A percentile compares a stretch with the other conserved stretches of the same genome.
Conservation (phyloP, 2,113 vertebrate genomes). For the Heterotis niloticus region DNA sequence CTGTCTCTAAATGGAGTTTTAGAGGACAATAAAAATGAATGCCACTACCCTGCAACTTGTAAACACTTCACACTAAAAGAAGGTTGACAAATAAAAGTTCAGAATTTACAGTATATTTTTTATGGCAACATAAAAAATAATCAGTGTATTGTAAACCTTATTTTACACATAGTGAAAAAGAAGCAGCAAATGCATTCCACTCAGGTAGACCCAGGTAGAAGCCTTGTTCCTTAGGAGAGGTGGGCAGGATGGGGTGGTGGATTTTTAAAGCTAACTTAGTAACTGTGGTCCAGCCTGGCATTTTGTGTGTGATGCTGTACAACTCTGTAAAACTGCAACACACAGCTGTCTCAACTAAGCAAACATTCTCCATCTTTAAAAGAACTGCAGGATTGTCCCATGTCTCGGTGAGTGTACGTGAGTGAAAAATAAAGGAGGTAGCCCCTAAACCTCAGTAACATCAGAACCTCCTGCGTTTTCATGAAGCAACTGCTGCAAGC, state of each 20-base stretch:
- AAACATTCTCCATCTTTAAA: not conserved
- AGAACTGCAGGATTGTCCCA: not conserved
- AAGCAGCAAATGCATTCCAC: not conserved
- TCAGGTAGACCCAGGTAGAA: not conserved
- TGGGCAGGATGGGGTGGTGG: not conserved
- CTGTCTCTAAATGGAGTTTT: not conserved
- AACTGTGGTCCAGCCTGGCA: not conserved
- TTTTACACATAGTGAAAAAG: conserved; percentile 11
- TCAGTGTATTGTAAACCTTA: conserved; percentile 3
- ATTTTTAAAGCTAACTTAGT: not conserved
- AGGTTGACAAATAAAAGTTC: not conserved
- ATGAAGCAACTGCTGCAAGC: conserved; percentile 18
- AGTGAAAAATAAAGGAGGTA: not conserved
- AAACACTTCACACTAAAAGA: not conserved
- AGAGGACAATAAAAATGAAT: conserved; percentile 9
- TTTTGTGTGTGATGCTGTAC: not conserved
- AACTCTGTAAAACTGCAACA: too few relatives aligned
- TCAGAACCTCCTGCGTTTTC: not conserved
- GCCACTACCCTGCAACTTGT: not conserved
- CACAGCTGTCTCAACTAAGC: not conserved
- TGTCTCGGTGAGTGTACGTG: too few relatives aligned
- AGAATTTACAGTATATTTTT: not conserved
- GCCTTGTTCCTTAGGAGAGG: not conserved
- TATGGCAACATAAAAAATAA: not conserved
- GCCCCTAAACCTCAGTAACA: not conserved